Evolutionary conservation across 2,888 invertebrate species (phyloP), one percentile per base, ranked within the genome.

Genomic region (Sycophila texana): DNA sequence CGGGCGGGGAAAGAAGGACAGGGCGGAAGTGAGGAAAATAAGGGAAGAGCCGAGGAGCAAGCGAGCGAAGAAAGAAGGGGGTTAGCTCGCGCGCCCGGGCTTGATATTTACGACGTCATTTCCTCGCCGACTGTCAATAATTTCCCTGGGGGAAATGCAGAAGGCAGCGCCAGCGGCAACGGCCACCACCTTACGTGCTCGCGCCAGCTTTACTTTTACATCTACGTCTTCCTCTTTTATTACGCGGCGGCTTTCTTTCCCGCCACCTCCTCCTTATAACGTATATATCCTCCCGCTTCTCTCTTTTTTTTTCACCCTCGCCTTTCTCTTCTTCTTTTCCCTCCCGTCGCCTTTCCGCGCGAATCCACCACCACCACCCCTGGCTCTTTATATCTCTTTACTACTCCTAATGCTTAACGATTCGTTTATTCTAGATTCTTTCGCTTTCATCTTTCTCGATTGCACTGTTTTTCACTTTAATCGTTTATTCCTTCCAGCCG

Each of bases 51-150:
- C 26, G 26, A 26, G 53, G 30, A 18, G 22, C 51, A 77, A 74
- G 71, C 79, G 73, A 77, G 80, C 71, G 81, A 81, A 75, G 81
- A 71, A 82, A 65, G 77, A 77, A 70, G 70, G 79, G 82, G 84
- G 84, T 80, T 84, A 83, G 84, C 86, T 84, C 39, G 39, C 39
- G 39, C 81, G 84, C 82, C 84, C 83, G 85, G 84, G 83, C 86
- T 85, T 88, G 88, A 88, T 89, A 89, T 89, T 89, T 89, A 89
- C 89, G 89, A 88, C 88, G 88, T 89, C 88, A 89, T 89, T 89
- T 89, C 87, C 89, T 87, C 84, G 88, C 88, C 88, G 88, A 89
- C 89, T 89, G 89, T 89, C 89, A 89, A 89, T 89, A 89, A 89
- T 89, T 89, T 89, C 89, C 89, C 89, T 86, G 76, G 89, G 88